Percentiles rank a stretch among this genome's conserved stretches.
These are phyloP conservation scores for Psephotus haematonotus DNA, from an alignment of 2,113 vertebrate species.

Conservation along the genomic window DNA sequence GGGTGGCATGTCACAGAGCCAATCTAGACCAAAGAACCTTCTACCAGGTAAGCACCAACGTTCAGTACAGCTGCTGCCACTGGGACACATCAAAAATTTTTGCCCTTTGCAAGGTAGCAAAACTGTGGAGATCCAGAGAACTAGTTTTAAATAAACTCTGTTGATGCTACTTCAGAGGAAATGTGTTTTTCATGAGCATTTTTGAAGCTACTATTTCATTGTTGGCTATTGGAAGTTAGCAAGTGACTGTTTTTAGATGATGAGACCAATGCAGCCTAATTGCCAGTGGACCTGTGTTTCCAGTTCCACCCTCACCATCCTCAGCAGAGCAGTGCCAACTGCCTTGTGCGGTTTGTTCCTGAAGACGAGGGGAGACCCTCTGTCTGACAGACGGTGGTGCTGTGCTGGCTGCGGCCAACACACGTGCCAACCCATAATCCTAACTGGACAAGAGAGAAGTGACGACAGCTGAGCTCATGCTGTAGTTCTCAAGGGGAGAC, in stretches of 20 bases:
- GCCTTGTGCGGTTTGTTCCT: background rate
- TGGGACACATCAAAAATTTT: background rate
- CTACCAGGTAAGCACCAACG: background rate
- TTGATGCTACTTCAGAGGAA: background rate
- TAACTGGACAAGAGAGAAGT: accelerated
- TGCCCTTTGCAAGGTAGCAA: background rate
- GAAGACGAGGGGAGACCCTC: background rate
- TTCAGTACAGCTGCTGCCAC: background rate
- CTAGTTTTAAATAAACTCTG: background rate
- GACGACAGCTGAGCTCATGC: background rate
- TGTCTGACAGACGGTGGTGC: background rate
- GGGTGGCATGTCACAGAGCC: background rate
- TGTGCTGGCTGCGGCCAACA: background rate
- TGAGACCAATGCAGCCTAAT: background rate
- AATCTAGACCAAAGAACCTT: background rate
- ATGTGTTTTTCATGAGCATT: accelerated
- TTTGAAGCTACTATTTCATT: background rate
- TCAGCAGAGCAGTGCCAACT: background rate
- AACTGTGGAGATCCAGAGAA: background rate
- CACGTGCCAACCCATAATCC: accelerated
- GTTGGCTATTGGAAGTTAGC: background rate
- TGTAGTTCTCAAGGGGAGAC: background rate
- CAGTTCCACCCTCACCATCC: background rate
- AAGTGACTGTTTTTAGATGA: background rate
- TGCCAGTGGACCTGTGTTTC: background rate